Evolutionary conservation across 30 jellyfish, hydroid and myxozoan species (phyloP).

Genomic region (Pseudorhiza aurosa): DNA sequence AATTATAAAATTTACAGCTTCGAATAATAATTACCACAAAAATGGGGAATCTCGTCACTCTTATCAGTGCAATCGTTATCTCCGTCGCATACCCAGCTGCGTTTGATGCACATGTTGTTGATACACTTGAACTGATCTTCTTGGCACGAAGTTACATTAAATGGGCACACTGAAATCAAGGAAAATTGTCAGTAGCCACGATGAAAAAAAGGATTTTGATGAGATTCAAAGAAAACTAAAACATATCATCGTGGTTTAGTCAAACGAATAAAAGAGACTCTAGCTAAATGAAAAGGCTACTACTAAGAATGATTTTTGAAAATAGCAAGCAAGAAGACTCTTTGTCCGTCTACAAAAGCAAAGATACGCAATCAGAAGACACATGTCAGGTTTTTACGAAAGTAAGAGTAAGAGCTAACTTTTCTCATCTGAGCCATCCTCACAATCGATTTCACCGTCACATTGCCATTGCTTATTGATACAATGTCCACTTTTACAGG

Average conservation of each 20-base stretch:
- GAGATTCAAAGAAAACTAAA: no score
- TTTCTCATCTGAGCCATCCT: slow-evolving; percentile 93
- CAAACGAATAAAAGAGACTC: no score
- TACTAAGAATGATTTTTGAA: no score
- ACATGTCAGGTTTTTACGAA: background rate
- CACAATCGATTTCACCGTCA: slow-evolving; percentile 93
- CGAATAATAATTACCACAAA: slow-evolving; percentile 63
- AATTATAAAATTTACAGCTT: no score
- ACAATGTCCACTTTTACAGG: slow-evolving; percentile 84
- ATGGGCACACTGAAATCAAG: slow-evolving; percentile 54
- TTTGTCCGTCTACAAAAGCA: no score
- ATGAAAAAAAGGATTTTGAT: no score
- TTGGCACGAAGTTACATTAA: slow-evolving; percentile 39
- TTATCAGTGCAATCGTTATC: slow-evolving; percentile 89
- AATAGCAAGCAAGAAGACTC: no score
- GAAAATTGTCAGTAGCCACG: background rate
- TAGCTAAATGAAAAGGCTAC: no score
- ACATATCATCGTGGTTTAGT: no score
- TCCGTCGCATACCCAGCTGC: slow-evolving; percentile 91
- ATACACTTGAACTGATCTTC: slow-evolving; percentile 77
- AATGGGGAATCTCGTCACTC: slow-evolving; percentile 74
- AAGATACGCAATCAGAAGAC: background rate
- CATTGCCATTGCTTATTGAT: slow-evolving; percentile 82
- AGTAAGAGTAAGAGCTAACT: slow-evolving; percentile 21
- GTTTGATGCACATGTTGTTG: slow-evolving; percentile 74